Conservation (phyloP, 2,113 vertebrate species). For the Silurus glanis region DNA sequence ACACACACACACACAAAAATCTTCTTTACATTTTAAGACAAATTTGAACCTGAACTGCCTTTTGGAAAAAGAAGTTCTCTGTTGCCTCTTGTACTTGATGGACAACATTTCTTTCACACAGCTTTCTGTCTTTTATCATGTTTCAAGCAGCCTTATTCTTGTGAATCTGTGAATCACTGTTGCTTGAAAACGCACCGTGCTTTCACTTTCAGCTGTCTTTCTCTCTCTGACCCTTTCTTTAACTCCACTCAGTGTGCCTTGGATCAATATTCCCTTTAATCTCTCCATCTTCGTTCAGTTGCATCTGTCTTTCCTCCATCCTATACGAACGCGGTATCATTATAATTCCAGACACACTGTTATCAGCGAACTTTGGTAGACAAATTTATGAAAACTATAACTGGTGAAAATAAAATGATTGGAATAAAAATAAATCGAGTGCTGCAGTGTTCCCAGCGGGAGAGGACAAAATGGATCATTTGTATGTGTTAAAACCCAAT, state of each 20-base stretch:
- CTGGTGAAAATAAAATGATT: slow-evolving; percentile 39
- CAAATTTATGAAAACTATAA: slow-evolving; percentile 65
- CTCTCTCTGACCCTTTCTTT: slow-evolving; percentile 52
- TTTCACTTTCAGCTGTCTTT: slow-evolving; percentile 38
- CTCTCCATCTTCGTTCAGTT: neutral
- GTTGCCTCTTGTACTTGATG: neutral
- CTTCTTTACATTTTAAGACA: neutral
- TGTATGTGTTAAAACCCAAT: slow-evolving; percentile 69
- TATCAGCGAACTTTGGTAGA: slow-evolving; percentile 39
- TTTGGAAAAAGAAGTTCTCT: neutral
- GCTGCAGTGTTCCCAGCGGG: slow-evolving; percentile 31
- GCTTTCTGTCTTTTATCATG: neutral
- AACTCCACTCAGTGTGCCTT: slow-evolving; percentile 50
- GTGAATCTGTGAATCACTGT: neutral
- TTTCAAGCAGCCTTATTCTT: slow-evolving; percentile 19
- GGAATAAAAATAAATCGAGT: slow-evolving; percentile 52
- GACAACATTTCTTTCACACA: neutral
- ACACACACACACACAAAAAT: neutral
- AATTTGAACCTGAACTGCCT: neutral
- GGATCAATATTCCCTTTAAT: slow-evolving; percentile 57
- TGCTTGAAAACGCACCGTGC: neutral
- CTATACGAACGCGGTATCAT: neutral
- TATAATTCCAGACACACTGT: slow-evolving; percentile 23
- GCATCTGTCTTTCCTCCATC: neutral
- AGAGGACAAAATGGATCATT: slow-evolving; percentile 53